phyloP scores from a whole-genome alignment of 2,797 vertebrate species.

The Notamacropus eugenii region DNA sequence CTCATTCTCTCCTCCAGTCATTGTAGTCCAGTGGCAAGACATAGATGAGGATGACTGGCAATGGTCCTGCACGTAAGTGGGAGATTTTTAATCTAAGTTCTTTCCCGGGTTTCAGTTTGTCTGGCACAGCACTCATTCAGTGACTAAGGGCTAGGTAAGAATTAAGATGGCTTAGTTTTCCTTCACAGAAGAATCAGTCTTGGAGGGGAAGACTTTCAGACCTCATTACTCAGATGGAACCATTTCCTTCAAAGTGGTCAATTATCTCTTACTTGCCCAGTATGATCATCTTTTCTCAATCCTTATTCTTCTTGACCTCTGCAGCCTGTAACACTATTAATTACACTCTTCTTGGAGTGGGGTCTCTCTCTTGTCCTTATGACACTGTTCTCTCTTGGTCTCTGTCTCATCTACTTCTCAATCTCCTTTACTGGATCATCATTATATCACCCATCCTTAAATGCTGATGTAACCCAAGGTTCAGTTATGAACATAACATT shows the following conservation, averaged over 20 bases:
- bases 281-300: neutral
- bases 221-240: neutral
- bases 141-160: neutral
- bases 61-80: no score
- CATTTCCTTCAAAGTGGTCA: neutral
- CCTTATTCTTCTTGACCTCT: neutral
- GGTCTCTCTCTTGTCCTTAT: neutral
- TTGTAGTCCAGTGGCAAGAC: neutral
- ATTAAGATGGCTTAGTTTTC: neutral
- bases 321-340: neutral
- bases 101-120: neutral
- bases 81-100: neutral
- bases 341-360: neutral
- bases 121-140: neutral
- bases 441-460: neutral
- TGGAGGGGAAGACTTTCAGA: neutral
- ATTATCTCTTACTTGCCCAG: neutral
- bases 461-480: neutral
- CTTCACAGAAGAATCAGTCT: neutral
- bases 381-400: neutral
- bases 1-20: neutral
- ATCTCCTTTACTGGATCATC: neutral
- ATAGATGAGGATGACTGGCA: neutral
- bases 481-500: neutral
- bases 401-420: neutral